A percentile compares a stretch with the other conserved stretches of the same genome.
phyloP scores from a whole-genome alignment of 2,113 vertebrate genomes.

The Gorilla gorilla region DNA sequence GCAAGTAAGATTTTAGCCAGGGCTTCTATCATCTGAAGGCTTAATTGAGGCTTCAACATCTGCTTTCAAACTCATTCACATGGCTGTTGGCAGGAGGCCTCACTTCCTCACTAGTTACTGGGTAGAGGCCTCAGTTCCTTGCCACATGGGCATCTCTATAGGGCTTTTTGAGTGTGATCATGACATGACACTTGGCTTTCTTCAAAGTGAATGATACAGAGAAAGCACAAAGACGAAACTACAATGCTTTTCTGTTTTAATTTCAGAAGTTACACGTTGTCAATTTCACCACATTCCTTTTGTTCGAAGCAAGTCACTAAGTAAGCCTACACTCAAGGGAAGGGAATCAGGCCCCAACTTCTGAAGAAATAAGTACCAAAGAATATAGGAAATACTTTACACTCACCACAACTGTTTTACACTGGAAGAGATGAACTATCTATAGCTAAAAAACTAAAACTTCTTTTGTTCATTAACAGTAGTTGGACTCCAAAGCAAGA shows the following conservation, averaged over 20 bases:
- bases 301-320: not conserved
- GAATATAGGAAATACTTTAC: not conserved
- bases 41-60: not conserved
- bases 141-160: not conserved
- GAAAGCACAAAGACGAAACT: not conserved
- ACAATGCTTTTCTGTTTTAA: not conserved
- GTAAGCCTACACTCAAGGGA: not conserved
- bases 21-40: not conserved
- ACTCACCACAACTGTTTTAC: not conserved
- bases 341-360: not conserved
- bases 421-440: not conserved
- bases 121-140: not conserved
- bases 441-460: not conserved
- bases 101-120: not conserved
- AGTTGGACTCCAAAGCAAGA: not conserved
- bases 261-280: not conserved
- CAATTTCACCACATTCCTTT: not conserved
- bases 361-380: not conserved
- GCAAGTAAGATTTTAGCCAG: constrained; percentile 10
- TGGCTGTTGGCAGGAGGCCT: not conserved
- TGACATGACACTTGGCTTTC: not conserved
- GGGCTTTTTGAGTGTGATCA: not conserved
- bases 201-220: not conserved
- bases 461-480: not conserved
- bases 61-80: not conserved